phyloP scores from a whole-genome alignment of 2,797 vertebrate genomes.

The Megaceryle alcyon region DNA sequence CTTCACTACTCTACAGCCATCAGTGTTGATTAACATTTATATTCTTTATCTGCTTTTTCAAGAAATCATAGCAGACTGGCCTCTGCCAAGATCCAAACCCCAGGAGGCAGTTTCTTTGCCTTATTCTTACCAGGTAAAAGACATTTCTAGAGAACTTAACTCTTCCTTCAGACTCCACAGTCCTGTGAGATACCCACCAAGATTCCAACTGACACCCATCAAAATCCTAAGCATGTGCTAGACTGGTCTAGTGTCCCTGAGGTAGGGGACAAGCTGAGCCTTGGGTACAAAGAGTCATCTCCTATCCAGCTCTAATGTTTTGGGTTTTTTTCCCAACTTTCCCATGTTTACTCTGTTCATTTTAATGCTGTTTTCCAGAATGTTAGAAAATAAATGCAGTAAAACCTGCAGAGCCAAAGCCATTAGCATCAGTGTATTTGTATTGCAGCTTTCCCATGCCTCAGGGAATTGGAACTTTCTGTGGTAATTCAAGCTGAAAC shows the following conservation, averaged over 20 bases:
- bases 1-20: neutral
- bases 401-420: neutral
- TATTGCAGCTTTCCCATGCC: neutral
- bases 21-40: neutral
- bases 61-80: neutral
- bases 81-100: neutral
- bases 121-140: neutral
- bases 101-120: neutral
- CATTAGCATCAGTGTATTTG: neutral
- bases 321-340: neutral
- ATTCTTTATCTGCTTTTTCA: neutral
- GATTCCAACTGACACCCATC: neutral
- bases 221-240: neutral
- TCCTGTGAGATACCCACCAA: neutral
- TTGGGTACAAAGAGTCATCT: neutral
- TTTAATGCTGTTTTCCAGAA: slow-evolving; percentile 9
- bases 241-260: neutral
- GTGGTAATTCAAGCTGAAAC: neutral
- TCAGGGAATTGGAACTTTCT: neutral
- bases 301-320: neutral
- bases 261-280: neutral
- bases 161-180: neutral
- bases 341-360: neutral
- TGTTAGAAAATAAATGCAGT: neutral
- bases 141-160: neutral